A percentile compares a stretch with the other conserved stretches of the same genome.
Evolutionary conservation across 2,888 invertebrate genomes (phyloP).

Genomic region (Drosophila nigricruria): DNA sequence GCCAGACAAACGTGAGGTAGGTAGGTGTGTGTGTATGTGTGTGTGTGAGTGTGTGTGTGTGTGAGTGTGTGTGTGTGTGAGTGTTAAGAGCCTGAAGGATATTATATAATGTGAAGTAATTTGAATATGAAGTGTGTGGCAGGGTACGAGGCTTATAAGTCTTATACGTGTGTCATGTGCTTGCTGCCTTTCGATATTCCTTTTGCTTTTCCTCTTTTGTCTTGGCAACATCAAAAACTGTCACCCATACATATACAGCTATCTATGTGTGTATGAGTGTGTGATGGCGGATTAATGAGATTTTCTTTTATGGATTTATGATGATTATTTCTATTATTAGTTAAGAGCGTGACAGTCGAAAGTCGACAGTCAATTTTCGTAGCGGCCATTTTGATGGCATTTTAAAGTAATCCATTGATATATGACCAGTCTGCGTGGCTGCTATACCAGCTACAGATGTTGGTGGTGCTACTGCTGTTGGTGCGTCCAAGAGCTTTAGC

Average conservation of each 20-base stretch:
- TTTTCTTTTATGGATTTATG: constrained; percentile 79
- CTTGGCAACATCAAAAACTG: constrained; percentile 60
- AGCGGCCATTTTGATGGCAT: constrained; percentile 38
- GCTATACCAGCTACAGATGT: constrained; percentile 1
- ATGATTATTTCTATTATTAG: constrained; percentile 76
- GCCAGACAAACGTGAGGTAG: constrained; percentile 26
- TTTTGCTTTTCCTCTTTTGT: constrained; percentile 27
- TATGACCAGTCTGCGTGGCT: constrained; percentile 50
- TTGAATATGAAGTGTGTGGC: constrained; percentile 79
- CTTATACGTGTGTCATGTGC: constrained; percentile 57
- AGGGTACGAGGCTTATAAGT: constrained; percentile 73
- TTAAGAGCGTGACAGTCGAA: constrained; percentile 61
- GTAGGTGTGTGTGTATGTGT: too few relatives aligned
- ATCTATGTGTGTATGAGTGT: constrained; percentile 13
- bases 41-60: constrained; percentile 36
- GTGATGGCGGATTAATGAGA: constrained; percentile 69
- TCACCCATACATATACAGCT: constrained; percentile 27
- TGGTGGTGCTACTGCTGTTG: constrained; percentile 1
- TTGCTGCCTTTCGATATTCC: constrained; percentile 51
- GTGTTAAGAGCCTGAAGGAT: constrained; percentile 72
- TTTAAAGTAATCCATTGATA: constrained; percentile 78
- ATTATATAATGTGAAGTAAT: constrained; percentile 80
- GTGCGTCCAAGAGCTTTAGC: constrained; percentile 9
- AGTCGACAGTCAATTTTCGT: constrained; percentile 33
- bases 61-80: constrained; percentile 41